Evolutionary conservation across 2,113 vertebrate genomes (phyloP).

Genomic region (Alethe castanea): DNA sequence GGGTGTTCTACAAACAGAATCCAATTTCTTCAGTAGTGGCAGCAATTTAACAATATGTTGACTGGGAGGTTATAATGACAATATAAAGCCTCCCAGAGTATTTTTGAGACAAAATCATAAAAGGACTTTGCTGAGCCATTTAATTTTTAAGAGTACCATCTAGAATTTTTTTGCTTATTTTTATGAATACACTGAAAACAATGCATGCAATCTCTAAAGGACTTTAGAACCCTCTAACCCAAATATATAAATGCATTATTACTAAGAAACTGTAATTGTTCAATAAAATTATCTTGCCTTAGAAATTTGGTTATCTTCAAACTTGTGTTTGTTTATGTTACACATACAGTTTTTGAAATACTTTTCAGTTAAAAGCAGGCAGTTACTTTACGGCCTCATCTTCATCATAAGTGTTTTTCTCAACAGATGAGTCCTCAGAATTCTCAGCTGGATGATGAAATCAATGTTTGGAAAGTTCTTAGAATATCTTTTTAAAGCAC

Average conservation of each 20-base stretch:
- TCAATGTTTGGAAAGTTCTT: not conserved
- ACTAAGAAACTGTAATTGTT: not conserved
- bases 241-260: not conserved
- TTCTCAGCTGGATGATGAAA: not conserved
- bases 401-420: not conserved
- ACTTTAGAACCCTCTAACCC: not conserved
- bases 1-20: conserved; percentile 47
- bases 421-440: not conserved
- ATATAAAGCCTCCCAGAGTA: not conserved
- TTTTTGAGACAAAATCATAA: not conserved
- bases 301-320: not conserved
- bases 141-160: not conserved
- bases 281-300: not conserved
- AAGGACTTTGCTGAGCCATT: not conserved
- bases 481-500: not conserved
- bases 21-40: not conserved
- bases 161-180: not conserved
- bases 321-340: not conserved
- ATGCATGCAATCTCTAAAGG: not conserved
- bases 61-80: not conserved
- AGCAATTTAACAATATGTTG: not conserved
- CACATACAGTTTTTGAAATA: not conserved
- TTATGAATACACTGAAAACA: not conserved
- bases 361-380: not conserved
- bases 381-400: not conserved